A percentile compares a stretch with the other conserved stretches of the same genome.
phyloP scores from a whole-genome alignment of 2,888 invertebrate genomes.

The Xanthorhoe designata region DNA sequence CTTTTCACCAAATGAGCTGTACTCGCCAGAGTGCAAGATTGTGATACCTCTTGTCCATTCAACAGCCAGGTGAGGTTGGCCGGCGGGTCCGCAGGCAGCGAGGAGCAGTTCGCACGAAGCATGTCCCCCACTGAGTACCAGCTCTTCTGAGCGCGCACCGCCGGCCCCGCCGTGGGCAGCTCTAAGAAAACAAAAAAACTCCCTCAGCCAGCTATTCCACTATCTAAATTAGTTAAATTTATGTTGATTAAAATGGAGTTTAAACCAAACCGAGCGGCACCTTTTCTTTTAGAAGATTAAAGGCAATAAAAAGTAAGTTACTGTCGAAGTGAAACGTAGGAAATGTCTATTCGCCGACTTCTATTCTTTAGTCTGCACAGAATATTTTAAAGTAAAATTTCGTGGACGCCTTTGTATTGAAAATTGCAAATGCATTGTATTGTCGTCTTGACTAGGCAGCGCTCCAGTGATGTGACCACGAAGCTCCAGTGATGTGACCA shows the following conservation, averaged over 20 bases:
- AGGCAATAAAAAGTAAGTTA: constrained; percentile 33
- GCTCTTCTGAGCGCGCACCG: constrained; percentile 87
- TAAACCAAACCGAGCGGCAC: constrained; percentile 25
- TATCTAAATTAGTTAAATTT: constrained; percentile 35
- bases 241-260: constrained; percentile 36
- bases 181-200: constrained; percentile 71
- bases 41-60: constrained; percentile 86
- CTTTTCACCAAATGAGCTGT: too few species aligned
- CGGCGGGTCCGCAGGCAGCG: constrained; percentile 88
- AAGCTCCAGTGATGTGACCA: constrained; percentile 28
- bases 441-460: constrained; percentile 11
- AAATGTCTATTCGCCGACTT: constrained; percentile 25
- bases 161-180: constrained; percentile 87
- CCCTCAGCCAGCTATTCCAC: constrained; percentile 19
- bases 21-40: too few species aligned
- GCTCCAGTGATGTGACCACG: constrained; percentile 23
- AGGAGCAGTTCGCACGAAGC: constrained; percentile 89
- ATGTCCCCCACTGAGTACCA: constrained; percentile 89
- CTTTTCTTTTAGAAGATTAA: constrained; percentile 26
- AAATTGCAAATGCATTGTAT: constrained; percentile 24
- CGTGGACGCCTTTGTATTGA: constrained; percentile 20
- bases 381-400: constrained; percentile 22
- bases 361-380: constrained; percentile 8
- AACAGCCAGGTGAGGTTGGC: constrained; percentile 89
- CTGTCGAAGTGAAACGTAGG: constrained; percentile 21